A percentile compares a stretch with the other conserved stretches of the same genome.
Evolutionary conservation across 2,888 invertebrate species (phyloP).

Genomic region (Drosophila buzzatii): DNA sequence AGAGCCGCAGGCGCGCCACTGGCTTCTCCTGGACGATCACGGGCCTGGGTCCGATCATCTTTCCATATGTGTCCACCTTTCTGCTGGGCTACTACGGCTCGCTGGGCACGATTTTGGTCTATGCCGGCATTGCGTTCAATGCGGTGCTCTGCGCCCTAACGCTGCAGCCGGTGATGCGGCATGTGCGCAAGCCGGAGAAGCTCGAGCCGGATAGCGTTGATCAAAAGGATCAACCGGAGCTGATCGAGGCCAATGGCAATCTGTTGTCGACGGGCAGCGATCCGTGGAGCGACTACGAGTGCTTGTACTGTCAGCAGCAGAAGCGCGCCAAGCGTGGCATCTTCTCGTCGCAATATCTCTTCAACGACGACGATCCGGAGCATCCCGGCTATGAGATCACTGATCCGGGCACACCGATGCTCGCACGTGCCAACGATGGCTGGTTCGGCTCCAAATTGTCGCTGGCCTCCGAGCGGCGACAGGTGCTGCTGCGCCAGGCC

Average conservation of each 20-base stretch:
- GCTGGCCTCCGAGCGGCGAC: slow-evolving; percentile 73
- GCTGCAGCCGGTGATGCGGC: slow-evolving; percentile 91
- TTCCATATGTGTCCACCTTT: slow-evolving; percentile 89
- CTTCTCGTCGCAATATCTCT: slow-evolving; percentile 83
- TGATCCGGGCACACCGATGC: slow-evolving; percentile 89
- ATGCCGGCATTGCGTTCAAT: slow-evolving; percentile 89
- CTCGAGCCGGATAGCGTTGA: slow-evolving; percentile 10
- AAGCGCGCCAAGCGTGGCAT: slow-evolving; percentile 76
- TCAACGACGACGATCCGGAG: slow-evolving; percentile 88
- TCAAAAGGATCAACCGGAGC: slow-evolving; percentile 42
- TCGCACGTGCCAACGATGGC: slow-evolving; percentile 85
- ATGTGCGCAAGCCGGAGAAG: slow-evolving; percentile 86
- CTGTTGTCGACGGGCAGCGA: slow-evolving; percentile 45
- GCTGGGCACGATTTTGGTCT: slow-evolving; percentile 89
- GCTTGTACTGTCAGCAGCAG: slow-evolving; percentile 80
- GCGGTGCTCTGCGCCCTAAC: slow-evolving; percentile 88
- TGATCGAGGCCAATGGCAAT: slow-evolving; percentile 69
- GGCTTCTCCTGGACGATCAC: slow-evolving; percentile 91
- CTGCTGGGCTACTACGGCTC: slow-evolving; percentile 88
- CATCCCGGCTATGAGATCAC: slow-evolving; percentile 89
- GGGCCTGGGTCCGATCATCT: slow-evolving; percentile 90
- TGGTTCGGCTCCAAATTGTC: slow-evolving; percentile 84
- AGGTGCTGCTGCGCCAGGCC: slow-evolving; percentile 65
- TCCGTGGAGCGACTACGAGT: slow-evolving; percentile 75
- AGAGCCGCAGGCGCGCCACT: slow-evolving; percentile 89